phyloP scores from a whole-genome alignment of 2,113 vertebrate species.

The Girardinichthys multiradiatus region DNA sequence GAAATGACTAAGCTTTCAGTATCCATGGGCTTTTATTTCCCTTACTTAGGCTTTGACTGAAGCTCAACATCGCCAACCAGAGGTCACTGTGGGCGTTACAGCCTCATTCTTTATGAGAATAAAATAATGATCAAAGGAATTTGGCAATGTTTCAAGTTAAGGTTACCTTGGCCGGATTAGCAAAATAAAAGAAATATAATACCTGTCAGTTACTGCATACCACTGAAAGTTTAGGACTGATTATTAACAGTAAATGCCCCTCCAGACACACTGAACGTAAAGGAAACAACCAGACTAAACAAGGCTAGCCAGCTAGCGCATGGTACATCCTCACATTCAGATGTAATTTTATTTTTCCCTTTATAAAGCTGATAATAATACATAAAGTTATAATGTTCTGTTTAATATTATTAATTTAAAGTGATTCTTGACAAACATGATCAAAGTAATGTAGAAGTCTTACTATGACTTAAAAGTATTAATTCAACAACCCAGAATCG shows the following conservation, averaged over 20 bases:
- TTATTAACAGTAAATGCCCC: conserved; percentile 18
- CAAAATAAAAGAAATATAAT: conserved; percentile 4
- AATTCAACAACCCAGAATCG: conserved; percentile 82
- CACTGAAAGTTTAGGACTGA: not conserved
- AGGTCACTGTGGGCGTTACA: conserved; percentile 38
- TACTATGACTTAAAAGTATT: not conserved
- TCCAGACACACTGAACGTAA: not conserved
- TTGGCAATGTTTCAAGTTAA: conserved; percentile 1
- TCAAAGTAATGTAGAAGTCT: not conserved
- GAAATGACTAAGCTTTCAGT: conserved; percentile 18
- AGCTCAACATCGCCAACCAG: conserved; percentile 56
- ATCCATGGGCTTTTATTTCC: conserved; percentile 26
- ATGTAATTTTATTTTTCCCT: not conserved
- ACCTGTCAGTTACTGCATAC: not conserved
- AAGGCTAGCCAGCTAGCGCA: conserved; percentile 56
- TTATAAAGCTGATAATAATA: not conserved
- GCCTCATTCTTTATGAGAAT: not conserved
- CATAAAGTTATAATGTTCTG: not conserved
- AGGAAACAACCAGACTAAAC: not conserved
- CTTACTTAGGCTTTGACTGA: conserved; percentile 17
- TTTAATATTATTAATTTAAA: not conserved
- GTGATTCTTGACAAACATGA: not conserved
- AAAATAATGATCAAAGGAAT: not conserved
- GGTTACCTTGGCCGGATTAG: not conserved
- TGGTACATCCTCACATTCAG: not conserved